Conservation (phyloP, 2,888 invertebrate genomes). For the Chrysomela aeneicollis region DNA sequence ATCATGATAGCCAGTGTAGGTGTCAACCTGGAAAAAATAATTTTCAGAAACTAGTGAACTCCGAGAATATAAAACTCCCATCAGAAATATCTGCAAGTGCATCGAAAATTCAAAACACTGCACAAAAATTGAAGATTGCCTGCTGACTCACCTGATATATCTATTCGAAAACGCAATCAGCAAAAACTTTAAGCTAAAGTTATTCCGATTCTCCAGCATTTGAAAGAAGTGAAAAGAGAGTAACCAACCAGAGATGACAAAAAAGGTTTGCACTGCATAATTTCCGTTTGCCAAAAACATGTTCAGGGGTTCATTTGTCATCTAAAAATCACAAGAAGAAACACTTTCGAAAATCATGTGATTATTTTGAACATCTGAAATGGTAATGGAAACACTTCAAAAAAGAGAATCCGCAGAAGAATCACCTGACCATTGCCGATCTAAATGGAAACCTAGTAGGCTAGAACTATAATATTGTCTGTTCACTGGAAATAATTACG, state of each 20-base stretch:
- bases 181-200: constrained; percentile 42
- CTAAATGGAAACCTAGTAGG: too few species aligned
- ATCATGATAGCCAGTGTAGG: constrained; percentile 39
- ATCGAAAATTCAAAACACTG: too few species aligned
- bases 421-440: too few species aligned
- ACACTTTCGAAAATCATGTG: background rate
- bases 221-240: constrained; percentile 46
- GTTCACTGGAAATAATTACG: too few species aligned
- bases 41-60: too few species aligned
- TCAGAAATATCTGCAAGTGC: too few species aligned
- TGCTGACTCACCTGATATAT: constrained; percentile 51
- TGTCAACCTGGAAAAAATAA: constrained; percentile 36
- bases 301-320: constrained; percentile 39
- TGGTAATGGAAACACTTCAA: too few species aligned
- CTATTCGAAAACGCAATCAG: constrained; percentile 49
- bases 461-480: too few species aligned
- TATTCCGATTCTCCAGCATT: constrained; percentile 41
- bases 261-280: constrained; percentile 48
- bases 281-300: constrained; percentile 48
- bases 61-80: too few species aligned
- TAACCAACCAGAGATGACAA: constrained; percentile 49
- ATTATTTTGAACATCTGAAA: too few species aligned
- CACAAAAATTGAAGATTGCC: too few species aligned
- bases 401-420: too few species aligned
- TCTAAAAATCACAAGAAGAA: constrained; percentile 33